Conservation (phyloP, 2,113 vertebrate genomes). For the Vanacampus margaritifer region DNA sequence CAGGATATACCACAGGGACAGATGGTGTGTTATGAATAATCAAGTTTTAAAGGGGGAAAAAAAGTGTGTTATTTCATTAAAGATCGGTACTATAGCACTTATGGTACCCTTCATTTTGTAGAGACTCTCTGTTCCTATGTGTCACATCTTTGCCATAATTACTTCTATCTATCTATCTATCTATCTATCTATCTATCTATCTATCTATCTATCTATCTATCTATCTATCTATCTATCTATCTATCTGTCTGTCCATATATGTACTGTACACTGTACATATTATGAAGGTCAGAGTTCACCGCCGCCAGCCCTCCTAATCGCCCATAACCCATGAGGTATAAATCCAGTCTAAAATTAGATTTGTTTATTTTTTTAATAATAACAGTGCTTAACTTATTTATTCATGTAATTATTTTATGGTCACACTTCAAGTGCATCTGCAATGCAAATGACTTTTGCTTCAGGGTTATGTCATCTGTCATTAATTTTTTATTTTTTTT, state of each 20-base stretch:
- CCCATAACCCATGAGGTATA: no score
- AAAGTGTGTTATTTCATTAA: conserved; percentile 14
- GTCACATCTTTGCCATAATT: no score
- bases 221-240: not conserved
- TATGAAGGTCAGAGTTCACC: no score
- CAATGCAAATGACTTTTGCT: not conserved
- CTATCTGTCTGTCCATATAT: not conserved
- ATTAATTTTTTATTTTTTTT: not conserved
- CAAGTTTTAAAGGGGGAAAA: conserved; percentile 14
- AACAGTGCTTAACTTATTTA: no score
- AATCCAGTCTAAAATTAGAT: no score
- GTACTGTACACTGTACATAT: no score
- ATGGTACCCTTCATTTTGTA: no score
- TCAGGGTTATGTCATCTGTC: no score
- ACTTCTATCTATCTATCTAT: not conserved
- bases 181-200: not conserved
- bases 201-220: not conserved
- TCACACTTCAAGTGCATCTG: not conserved
- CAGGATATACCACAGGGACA: conserved; percentile 38
- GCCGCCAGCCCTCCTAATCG: no score
- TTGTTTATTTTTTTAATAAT: no score
- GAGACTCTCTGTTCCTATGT: no score
- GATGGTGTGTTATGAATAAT: conserved; percentile 39
- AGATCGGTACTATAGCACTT: not conserved
- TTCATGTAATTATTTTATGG: no score